Conservation (phyloP, 37 sponge, comb jelly and placozoan genomes). For the Eunapius fragilis region DNA sequence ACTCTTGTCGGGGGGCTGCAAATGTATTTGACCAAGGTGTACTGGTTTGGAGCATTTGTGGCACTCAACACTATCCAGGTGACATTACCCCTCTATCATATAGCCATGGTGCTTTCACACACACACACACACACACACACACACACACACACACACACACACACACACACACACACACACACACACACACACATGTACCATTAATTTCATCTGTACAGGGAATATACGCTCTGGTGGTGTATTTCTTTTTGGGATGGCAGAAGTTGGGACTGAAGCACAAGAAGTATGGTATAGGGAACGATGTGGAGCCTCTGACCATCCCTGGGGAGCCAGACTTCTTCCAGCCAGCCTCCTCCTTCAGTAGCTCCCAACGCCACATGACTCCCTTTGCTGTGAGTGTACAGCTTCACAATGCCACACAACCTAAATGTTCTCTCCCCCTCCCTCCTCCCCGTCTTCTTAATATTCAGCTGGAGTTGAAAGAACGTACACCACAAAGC, state of each 20-base stretch:
- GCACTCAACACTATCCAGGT: constrained; percentile 43
- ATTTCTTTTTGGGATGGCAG: constrained; percentile 68
- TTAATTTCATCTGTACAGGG: constrained; percentile 32
- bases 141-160: no score
- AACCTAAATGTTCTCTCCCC: no score
- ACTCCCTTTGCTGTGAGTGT: neutral
- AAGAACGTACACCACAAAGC: neutral
- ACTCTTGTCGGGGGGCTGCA: constrained; percentile 61
- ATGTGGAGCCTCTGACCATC: constrained; percentile 49
- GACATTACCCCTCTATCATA: neutral
- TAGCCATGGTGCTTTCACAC: neutral
- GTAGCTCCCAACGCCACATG: constrained; percentile 14
- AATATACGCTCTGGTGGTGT: constrained; percentile 56
- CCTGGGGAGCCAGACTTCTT: constrained; percentile 55
- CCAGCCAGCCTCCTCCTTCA: constrained; percentile 12
- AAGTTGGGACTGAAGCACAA: constrained; percentile 62
- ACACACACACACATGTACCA: neutral
- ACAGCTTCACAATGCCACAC: neutral
- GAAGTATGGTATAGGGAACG: constrained; percentile 52
- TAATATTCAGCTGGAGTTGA: neutral
- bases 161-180: neutral
- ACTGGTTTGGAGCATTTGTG: constrained; percentile 26
- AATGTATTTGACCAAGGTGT: constrained; percentile 52
- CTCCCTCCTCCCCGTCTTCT: no score
- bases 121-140: no score